A percentile compares a stretch with the other conserved stretches of the same genome.
Evolutionary conservation across 2,888 invertebrate genomes (phyloP).

Genomic region (Oasisia sp.): DNA sequence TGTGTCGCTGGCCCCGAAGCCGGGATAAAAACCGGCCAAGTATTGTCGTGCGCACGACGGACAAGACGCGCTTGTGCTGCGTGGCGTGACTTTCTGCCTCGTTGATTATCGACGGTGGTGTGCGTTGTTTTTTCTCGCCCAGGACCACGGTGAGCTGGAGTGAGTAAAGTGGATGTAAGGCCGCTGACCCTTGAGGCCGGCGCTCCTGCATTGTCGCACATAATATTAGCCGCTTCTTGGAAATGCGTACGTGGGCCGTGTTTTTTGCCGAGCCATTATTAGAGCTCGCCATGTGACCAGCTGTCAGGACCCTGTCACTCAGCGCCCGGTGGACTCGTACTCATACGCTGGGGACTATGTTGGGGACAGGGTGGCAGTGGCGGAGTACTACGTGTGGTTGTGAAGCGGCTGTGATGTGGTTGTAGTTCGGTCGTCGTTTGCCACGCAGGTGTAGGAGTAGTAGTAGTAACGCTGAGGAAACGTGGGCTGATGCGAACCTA

Average conservation of each 20-base stretch:
- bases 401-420: background rate
- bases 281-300: background rate
- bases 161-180: background rate
- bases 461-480: background rate
- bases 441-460: background rate
- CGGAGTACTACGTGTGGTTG: too few relatives aligned
- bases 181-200: background rate
- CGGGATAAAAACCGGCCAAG: background rate
- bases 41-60: background rate
- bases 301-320: background rate
- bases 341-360: background rate
- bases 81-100: slow-evolving; percentile 12
- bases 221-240: background rate
- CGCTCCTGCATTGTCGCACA: background rate
- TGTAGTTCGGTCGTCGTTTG: background rate
- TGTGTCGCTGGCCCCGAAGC: background rate
- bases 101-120: background rate
- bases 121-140: background rate
- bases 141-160: background rate
- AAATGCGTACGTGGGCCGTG: background rate
- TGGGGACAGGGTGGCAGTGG: too few relatives aligned
- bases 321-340: background rate
- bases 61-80: background rate
- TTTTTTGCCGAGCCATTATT: background rate
- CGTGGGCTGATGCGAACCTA: background rate